Evolutionary conservation across 2,888 invertebrate genomes (phyloP).

Genomic region (Neoascia interrupta): DNA sequence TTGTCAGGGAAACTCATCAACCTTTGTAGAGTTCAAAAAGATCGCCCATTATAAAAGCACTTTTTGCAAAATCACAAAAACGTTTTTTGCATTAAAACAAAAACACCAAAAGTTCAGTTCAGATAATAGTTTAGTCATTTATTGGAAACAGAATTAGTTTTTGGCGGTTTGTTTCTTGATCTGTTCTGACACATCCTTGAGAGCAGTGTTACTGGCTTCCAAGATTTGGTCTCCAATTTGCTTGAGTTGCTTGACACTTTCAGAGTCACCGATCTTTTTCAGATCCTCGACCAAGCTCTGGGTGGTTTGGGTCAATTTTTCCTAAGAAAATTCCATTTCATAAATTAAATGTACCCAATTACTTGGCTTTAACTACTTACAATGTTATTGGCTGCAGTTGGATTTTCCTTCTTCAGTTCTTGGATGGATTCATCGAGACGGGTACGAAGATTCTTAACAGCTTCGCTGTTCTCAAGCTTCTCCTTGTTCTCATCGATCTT

Average conservation of each 20-base stretch:
- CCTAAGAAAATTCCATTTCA: conserved; percentile 21
- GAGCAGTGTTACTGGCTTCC: conserved; percentile 40
- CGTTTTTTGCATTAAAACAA: no score
- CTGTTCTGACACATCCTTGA: conserved; percentile 59
- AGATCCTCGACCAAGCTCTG: conserved; percentile 41
- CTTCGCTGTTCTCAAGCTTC: conserved; percentile 46
- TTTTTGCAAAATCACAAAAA: no score
- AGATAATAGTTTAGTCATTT: conserved; percentile 17
- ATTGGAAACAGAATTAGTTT: conserved; percentile 21
- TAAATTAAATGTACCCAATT: not conserved
- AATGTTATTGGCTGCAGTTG: conserved; percentile 42
- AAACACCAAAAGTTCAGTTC: not conserved
- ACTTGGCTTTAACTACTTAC: conserved; percentile 6
- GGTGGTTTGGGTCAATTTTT: conserved; percentile 47
- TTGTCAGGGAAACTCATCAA: no score
- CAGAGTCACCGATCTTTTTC: conserved; percentile 45
- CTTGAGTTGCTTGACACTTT: conserved; percentile 48
- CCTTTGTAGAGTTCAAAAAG: no score
- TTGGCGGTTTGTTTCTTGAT: conserved; percentile 51
- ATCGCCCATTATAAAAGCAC: no score
- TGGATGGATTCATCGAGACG: conserved; percentile 48
- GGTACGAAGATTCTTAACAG: conserved; percentile 34
- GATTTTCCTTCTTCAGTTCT: conserved; percentile 47
- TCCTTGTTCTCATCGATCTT: conserved; percentile 48
- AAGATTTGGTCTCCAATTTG: conserved; percentile 53